Evolutionary conservation across 2,888 invertebrate genomes (phyloP).

Genomic region (Tinea pellionella): DNA sequence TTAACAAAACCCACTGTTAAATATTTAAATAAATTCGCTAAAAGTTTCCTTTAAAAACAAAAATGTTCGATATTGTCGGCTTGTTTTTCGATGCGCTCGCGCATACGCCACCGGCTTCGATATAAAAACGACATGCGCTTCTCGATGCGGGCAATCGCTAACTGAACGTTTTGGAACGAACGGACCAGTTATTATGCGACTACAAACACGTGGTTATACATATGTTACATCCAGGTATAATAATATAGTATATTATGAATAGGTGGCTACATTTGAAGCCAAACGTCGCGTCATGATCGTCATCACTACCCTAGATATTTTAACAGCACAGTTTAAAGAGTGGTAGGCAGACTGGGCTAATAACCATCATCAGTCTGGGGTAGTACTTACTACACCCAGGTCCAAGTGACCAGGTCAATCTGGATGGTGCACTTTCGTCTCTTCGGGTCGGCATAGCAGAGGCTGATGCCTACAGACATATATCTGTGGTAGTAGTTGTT

Average conservation of each 20-base stretch:
- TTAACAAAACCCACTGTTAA: too few relatives aligned
- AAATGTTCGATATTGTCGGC: neutral
- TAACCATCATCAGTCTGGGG: too few relatives aligned
- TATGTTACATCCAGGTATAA: slow-evolving; percentile 14
- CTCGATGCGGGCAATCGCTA: slow-evolving; percentile 50
- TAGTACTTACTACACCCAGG: too few relatives aligned
- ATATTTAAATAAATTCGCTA: neutral
- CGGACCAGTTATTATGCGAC: slow-evolving; percentile 66
- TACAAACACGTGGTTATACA: slow-evolving; percentile 58
- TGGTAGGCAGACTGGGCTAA: too few relatives aligned
- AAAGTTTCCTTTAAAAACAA: neutral
- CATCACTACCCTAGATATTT: too few relatives aligned
- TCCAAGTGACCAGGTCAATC: too few relatives aligned
- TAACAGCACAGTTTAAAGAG: too few relatives aligned
- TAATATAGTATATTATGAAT: too few relatives aligned
- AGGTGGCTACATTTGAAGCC: neutral
- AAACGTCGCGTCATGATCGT: neutral
- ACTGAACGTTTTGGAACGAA: slow-evolving; percentile 48
- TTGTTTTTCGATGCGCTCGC: slow-evolving; percentile 48
- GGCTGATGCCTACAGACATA: too few relatives aligned
- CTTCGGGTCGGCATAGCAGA: too few relatives aligned
- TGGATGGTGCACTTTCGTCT: too few relatives aligned
- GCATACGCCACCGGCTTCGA: slow-evolving; percentile 29
- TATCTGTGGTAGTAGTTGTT: too few relatives aligned
- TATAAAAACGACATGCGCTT: slow-evolving; percentile 47